Evolutionary conservation across 2,888 invertebrate species (phyloP).

Genomic region (Drosophila subquinaria): DNA sequence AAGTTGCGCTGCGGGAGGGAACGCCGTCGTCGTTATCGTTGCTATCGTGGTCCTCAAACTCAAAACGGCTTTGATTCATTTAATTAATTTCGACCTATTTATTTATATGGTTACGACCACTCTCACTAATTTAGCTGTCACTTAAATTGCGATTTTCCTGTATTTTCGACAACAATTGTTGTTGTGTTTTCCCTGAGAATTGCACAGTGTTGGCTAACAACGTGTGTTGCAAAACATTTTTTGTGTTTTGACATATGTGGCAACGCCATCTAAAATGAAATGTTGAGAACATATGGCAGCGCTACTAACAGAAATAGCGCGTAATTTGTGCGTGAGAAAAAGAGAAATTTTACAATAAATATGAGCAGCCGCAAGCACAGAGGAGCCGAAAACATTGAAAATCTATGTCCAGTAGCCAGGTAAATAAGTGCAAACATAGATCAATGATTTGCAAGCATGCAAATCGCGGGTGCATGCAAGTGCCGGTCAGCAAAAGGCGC

Average conservation of each 20-base stretch:
- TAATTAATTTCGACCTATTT: slow-evolving; percentile 1
- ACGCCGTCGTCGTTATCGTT: slow-evolving; percentile 39
- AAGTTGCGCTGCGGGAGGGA: slow-evolving; percentile 26
- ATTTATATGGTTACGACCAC: slow-evolving; percentile 7
- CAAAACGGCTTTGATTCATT: slow-evolving; percentile 39
- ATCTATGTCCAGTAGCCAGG: slow-evolving; percentile 83
- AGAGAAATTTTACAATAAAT: slow-evolving; percentile 60
- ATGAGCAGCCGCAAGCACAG: slow-evolving; percentile 81
- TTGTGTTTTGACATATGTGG: slow-evolving; percentile 16
- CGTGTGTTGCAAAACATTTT: slow-evolving; percentile 1
- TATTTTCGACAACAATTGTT: slow-evolving; percentile 31
- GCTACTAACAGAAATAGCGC: slow-evolving; percentile 62
- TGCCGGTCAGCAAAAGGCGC: slow-evolving; percentile 58
- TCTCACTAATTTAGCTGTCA: slow-evolving; percentile 1
- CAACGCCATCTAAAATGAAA: slow-evolving; percentile 12
- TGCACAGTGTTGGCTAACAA: slow-evolving; percentile 35
- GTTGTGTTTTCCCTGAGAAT: slow-evolving; percentile 48
- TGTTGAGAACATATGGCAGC: slow-evolving; percentile 33
- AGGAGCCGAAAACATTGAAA: slow-evolving; percentile 82
- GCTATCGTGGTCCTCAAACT: slow-evolving; percentile 32
- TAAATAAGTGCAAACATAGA: slow-evolving; percentile 50
- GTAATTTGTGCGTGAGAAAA: slow-evolving; percentile 66
- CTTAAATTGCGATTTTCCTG: slow-evolving; percentile 35
- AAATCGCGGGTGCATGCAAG: neutral
- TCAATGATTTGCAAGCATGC: neutral